Base-by-base conservation (phyloP, 2,797 vertebrate species). In the Scarus forsteni region DNA sequence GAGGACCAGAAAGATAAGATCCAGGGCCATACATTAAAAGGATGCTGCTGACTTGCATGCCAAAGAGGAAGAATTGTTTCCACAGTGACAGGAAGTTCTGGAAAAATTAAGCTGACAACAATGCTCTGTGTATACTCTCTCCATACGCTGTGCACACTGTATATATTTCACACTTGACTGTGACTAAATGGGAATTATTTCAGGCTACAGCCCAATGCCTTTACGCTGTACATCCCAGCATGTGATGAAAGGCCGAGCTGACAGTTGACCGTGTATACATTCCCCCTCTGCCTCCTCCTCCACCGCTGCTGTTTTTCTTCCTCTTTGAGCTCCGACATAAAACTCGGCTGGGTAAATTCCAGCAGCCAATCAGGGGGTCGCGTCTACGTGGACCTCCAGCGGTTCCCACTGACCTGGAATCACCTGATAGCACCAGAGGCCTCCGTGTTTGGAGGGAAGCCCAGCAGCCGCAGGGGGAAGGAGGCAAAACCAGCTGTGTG, bases 371-470 rank as follows among this genome's bases (percentile, higher is more conserved):
- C 27, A 2, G 1, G 44, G 27, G 61, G 64, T 43, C 3, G 65
- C 5, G 49, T 61, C 3, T 50, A 73, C 69, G 6, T 19, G 46
- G 67, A 68, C 72, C 75, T 78, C 77, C 74, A 77, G 79, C 63
- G 1, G 71, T 73, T 87, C 54, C 58, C 75, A 7, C 15, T 87
- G 83, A 87, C 77, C 83, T 75, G 77, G 84, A 84, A 81, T 79
- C 87, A 85, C 85, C 85, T 78, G 82, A 62, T 18, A 46, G 38
- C 16, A 43, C 27, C 50, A 13, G 61, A 83, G 75, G 62, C 38
- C 63, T 53, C 10, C 35, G 49, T 16, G 7, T 60, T 1, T 5
- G 35, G 38, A 14, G 63, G 43, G 46, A 53, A 56, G 45, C 66
- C 74, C 79, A 1, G 36, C 70, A 9, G 42, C 60, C 66, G 54